A percentile compares a stretch with the other conserved stretches of the same genome.
These are phyloP conservation scores for Dryobates pubescens DNA, from an alignment of 2,797 vertebrate genomes.

Conservation along the genomic window DNA sequence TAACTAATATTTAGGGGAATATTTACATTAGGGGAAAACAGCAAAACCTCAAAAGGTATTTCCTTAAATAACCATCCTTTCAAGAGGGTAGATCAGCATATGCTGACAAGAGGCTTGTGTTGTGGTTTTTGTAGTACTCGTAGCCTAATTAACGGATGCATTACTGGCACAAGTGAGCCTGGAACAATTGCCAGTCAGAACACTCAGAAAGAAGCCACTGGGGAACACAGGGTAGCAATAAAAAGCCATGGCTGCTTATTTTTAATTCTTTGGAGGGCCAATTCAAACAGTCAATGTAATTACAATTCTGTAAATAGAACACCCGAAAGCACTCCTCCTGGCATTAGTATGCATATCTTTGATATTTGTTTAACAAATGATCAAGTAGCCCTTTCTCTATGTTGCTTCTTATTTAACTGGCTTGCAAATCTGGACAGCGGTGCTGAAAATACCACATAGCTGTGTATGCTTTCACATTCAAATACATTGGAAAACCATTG, in stretches of 20 bases:
- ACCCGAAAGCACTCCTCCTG: constrained; percentile 70
- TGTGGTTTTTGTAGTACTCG: constrained; percentile 39
- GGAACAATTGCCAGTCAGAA: constrained; percentile 55
- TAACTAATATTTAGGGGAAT: constrained; percentile 48
- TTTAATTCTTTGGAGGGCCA: constrained; percentile 74
- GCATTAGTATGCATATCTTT: constrained; percentile 57
- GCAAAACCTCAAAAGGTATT: neutral
- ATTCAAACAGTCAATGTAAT: constrained; percentile 77
- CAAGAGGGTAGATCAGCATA: constrained; percentile 41
- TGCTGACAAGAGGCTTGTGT: constrained; percentile 23
- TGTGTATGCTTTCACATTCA: neutral
- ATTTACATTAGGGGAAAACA: constrained; percentile 18
- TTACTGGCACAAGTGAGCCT: constrained; percentile 19
- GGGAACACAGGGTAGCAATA: constrained; percentile 64
- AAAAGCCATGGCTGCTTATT: constrained; percentile 56
- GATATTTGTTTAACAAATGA: constrained; percentile 74
- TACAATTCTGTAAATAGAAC: constrained; percentile 74
- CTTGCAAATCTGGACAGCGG: constrained; percentile 39
- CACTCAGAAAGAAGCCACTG: constrained; percentile 33
- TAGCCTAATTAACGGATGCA: constrained; percentile 54
- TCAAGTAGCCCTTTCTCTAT: constrained; percentile 49
- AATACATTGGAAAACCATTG: neutral
- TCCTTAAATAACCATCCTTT: neutral
- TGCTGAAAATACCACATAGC: neutral
- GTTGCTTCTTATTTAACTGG: constrained; percentile 54